These are phyloP conservation scores for Tridacna crocea DNA, from an alignment of 2,888 invertebrate species.

Conservation along the genomic window DNA sequence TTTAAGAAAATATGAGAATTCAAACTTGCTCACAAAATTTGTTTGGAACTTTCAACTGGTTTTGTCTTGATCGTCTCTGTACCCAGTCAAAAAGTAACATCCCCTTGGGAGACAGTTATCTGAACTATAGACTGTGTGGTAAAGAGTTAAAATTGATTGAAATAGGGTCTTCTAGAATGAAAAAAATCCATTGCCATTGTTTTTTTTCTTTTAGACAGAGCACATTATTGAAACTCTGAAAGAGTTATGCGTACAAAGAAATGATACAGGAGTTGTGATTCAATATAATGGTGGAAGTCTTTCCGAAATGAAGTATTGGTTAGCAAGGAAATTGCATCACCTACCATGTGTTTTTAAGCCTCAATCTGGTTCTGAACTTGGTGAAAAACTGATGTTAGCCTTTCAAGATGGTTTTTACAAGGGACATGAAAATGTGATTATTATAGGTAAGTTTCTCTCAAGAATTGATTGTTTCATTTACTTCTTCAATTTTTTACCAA, in stretches of 20 bases:
- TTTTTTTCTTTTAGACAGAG: constrained; percentile 62
- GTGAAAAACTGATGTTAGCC: constrained; percentile 63
- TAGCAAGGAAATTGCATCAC: constrained; percentile 50
- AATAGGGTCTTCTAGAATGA: too few species aligned
- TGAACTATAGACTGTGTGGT: too few species aligned
- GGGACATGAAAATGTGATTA: constrained; percentile 63
- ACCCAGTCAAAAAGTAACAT: too few species aligned
- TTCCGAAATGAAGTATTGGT: constrained; percentile 66
- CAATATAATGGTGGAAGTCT: constrained; percentile 66
- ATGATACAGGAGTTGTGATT: constrained; percentile 55
- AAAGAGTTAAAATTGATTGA: too few species aligned
- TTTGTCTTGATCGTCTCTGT: too few species aligned
- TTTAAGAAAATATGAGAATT: too few species aligned
- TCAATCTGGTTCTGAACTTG: constrained; percentile 62
- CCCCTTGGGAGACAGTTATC: too few species aligned
- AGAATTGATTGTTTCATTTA: too few species aligned
- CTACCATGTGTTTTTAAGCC: constrained; percentile 46
- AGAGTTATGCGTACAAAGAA: neutral
- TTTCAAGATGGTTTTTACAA: constrained; percentile 57
- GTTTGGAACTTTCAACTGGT: too few species aligned
- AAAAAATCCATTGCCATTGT: too few species aligned
- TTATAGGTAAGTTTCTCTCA: constrained; percentile 65
- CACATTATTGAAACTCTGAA: constrained; percentile 63
- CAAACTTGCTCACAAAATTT: too few species aligned
- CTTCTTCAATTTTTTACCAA: neutral